Percentiles rank a stretch among this genome's conserved stretches.
Evolutionary conservation across 2,113 vertebrate species (phyloP).

Genomic region (Tragulus kanchil): DNA sequence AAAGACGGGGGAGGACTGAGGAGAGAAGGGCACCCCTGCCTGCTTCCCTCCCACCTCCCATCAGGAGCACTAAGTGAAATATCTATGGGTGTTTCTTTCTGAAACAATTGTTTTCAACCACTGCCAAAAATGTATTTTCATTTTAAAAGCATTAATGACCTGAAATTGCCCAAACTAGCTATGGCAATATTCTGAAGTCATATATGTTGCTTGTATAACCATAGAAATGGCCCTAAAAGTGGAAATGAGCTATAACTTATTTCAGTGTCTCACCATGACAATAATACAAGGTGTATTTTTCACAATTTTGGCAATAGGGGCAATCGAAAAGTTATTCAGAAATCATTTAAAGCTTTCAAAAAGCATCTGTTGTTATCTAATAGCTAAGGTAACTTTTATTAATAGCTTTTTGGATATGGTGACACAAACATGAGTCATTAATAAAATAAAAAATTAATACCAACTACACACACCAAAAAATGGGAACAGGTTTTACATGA

Average conservation of each 20-base stretch:
- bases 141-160: constrained; percentile 82
- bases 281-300: constrained; percentile 70
- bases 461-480: background rate
- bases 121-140: constrained; percentile 72
- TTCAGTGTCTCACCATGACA: constrained; percentile 76
- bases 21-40: accelerated
- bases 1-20: accelerated
- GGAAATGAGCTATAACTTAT: constrained; percentile 84
- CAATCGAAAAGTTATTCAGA: constrained; percentile 79
- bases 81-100: background rate
- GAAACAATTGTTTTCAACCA: constrained; percentile 71
- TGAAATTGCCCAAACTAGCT: constrained; percentile 86
- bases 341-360: constrained; percentile 76
- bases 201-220: constrained; percentile 82
- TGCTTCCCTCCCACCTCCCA: background rate
- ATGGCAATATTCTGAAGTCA: constrained; percentile 85
- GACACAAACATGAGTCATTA: constrained; percentile 27
- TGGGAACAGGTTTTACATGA: background rate
- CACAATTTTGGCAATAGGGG: constrained; percentile 71
- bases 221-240: constrained; percentile 84
- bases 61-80: accelerated
- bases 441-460: constrained; percentile 61
- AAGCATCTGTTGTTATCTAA: constrained; percentile 68
- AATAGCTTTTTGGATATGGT: constrained; percentile 41
- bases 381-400: constrained; percentile 69